Base-by-base conservation (phyloP, 2,797 vertebrate genomes). In the Thripadectes ignobilis region DNA sequence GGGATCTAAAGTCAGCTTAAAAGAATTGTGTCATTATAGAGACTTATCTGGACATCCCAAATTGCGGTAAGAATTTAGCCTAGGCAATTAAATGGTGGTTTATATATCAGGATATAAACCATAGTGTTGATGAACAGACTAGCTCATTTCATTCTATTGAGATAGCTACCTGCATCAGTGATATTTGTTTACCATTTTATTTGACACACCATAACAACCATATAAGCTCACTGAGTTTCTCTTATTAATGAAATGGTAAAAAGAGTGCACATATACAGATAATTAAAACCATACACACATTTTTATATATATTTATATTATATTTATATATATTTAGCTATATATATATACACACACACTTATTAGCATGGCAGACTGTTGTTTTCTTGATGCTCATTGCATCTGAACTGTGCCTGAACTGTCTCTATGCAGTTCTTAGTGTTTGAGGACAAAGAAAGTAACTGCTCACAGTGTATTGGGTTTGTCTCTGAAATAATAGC, bases 361-460 rank as follows among this genome's bases (percentile, higher is more conserved):
- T 38, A 45, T 84, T 58, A 71, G 18, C 14, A n/a, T 79, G 66
- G 52, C 51, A 63, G 43, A 73, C 58, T 87, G 73, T 82, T 68
- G 29, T 91, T 88, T n/a, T 63, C 10, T 24, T 78, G 68, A 61
- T 69, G 43, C 61, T 66, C 34, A 45, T 85, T 91, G 61, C 75
- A 68, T 77, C 93, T 98, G 97, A 98, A 98, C 97, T 98, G 96
- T 93, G 72, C 74, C 94, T 98, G 97, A 98, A 97, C 97, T 80
- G 86, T 88, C 43, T 57, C 54, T 77, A 19, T 76, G 41, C 57
- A 67, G 23, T 75, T 82, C 88, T 91, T 62, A 77, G 73, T 93
- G 71, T 96, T 69, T 96, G 95, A 97, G 92, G 91, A 97, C 92
- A 97, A 94, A 95, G 94, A 92, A 96, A 97, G 80, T 51, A 94